Evolutionary conservation across 2,113 vertebrate species (phyloP), one percentile per base, ranked within the genome.

Genomic region (Anhinga rufa): DNA sequence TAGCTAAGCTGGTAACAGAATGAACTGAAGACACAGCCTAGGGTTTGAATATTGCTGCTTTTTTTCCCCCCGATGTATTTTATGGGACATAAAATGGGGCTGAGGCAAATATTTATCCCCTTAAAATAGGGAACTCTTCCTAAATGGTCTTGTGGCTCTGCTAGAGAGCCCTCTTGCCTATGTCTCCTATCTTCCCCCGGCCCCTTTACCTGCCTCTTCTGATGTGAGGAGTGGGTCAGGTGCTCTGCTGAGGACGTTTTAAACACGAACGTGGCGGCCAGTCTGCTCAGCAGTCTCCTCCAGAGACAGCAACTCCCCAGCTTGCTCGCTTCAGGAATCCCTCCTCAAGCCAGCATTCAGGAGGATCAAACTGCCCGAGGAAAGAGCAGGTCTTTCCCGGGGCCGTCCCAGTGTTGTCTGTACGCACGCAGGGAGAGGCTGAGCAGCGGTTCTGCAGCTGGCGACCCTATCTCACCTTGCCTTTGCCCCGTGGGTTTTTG

Each of bases 401-500:
- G 14, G 24, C 46, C 21, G 64, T 34, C 60, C n/a, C 8, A 0
- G 44, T 17, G 16, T 8, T 29, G 40, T 61, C 32, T 51, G 34
- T 24, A 4, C 32, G 66, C 13, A 1, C 2, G 4, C 26, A 26
- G 42, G 60, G 38, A 74, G 54, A 52, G 19, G 19, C 31, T 34
- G 42, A 52, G 31, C 1, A 0, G 42, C 38, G 0, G 0, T 15
- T 48, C 15, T 36, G 31, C 24, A 21, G 25, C 48, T 6, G 9
- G 1, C 51, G 34, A 49, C 49, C 8, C 25, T 14, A 36, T 4
- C 58, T 48, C 14, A 1, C 49, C 62, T 61, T 14, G 3, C 10
- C 58, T 49, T 55, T 17, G 48, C 36, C 38, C 49, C 3, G 4
- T 12, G 14, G 69, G 26, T 21, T 68, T 86, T 32, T 62, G 42